Evolutionary conservation across 1,140 invertebrate genomes (phyloP).

Genomic region (Drosophila burlai): DNA sequence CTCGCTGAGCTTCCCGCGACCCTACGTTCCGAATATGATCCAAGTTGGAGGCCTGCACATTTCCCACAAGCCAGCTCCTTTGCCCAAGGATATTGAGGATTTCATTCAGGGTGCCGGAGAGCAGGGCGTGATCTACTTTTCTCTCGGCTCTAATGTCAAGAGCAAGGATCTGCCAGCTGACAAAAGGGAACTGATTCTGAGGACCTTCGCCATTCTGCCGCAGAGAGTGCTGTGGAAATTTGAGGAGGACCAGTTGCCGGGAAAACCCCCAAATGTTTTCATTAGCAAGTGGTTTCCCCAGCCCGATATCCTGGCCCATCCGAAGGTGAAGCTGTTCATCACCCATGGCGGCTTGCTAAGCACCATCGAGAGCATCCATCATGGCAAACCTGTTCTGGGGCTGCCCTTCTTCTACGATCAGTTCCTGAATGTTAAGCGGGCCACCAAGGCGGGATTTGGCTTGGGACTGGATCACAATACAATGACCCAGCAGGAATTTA

Average conservation of each 20-base stretch:
- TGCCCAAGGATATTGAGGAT: slow-evolving; percentile 85
- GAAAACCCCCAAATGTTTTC: slow-evolving; percentile 88
- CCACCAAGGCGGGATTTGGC: slow-evolving; percentile 85
- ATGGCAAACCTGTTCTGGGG: slow-evolving; percentile 90
- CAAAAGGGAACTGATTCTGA: slow-evolving; percentile 86
- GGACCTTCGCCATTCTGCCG: slow-evolving; percentile 87
- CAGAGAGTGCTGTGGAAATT: slow-evolving; percentile 90
- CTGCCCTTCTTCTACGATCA: slow-evolving; percentile 90
- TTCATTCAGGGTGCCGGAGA: slow-evolving; percentile 86
- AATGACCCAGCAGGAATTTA: slow-evolving; percentile 81
- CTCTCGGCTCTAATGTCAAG: slow-evolving; percentile 88
- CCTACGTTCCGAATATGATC: slow-evolving; percentile 86
- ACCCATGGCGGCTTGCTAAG: slow-evolving; percentile 91
- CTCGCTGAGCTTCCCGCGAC: slow-evolving; percentile 85
- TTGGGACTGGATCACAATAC: slow-evolving; percentile 77
- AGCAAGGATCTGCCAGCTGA: slow-evolving; percentile 86
- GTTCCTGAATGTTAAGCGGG: slow-evolving; percentile 86
- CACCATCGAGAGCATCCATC: slow-evolving; percentile 89
- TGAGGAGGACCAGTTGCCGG: slow-evolving; percentile 87
- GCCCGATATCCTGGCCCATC: slow-evolving; percentile 88
- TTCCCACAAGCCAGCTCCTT: slow-evolving; percentile 71
- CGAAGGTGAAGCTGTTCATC: slow-evolving; percentile 89
- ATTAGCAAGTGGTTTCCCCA: slow-evolving; percentile 90
- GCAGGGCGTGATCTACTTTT: slow-evolving; percentile 88
- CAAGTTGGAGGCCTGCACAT: slow-evolving; percentile 88